Evolutionary conservation across 2,113 vertebrate species (phyloP).

Genomic region (Mastomys coucha): DNA sequence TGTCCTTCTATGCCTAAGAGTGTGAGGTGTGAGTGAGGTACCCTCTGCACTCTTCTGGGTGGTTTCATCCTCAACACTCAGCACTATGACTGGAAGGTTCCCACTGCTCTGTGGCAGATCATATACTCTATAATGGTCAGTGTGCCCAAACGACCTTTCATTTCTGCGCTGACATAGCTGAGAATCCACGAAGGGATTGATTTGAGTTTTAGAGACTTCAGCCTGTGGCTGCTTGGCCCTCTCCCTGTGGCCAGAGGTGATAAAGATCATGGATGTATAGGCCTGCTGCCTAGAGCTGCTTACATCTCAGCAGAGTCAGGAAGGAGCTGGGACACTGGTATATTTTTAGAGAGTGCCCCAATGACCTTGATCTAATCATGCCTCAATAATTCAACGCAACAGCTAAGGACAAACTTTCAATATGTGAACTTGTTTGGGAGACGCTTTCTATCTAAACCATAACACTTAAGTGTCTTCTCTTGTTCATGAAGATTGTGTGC

Average conservation of each 20-base stretch:
- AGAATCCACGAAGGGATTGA: not conserved
- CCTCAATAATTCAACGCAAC: not conserved
- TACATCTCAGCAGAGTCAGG: not conserved
- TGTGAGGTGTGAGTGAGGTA: too few species aligned
- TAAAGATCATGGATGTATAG: not conserved
- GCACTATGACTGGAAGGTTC: not conserved
- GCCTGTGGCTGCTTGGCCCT: not conserved
- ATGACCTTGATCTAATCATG: not conserved
- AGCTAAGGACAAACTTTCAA: not conserved
- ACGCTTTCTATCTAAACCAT: not conserved
- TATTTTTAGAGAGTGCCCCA: too few species aligned
- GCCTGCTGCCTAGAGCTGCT: not conserved
- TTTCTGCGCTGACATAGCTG: not conserved
- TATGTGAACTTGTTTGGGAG: not conserved
- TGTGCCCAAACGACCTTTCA: not conserved
- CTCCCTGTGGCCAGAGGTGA: not conserved
- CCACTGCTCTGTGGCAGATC: not conserved
- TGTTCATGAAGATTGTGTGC: not conserved
- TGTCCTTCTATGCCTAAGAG: not conserved
- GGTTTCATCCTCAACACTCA: not conserved
- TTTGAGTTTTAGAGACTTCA: not conserved
- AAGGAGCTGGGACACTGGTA: not conserved
- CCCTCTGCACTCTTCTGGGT: not conserved
- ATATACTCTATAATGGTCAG: not conserved
- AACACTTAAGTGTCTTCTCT: not conserved